Base-by-base conservation (phyloP, 1,140 invertebrate genomes). In the Aphis craccivora region DNA sequence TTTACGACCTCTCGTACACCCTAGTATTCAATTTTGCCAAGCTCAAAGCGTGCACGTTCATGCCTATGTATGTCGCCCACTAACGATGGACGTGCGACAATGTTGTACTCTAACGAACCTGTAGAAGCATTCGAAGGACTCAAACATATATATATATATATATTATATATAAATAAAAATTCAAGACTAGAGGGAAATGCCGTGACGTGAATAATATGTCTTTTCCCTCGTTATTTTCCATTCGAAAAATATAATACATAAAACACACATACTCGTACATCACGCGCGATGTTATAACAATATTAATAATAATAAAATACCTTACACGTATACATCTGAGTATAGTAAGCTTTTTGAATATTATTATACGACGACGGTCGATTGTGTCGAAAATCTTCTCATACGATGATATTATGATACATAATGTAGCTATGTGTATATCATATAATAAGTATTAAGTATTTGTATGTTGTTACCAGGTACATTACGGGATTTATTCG, bases 141-240 rank as follows among this genome's bases (percentile, higher is more conserved):
- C 60, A n/a, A 76, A 76, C n/a, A 76, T 76, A 67, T n/a, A 14
- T 14, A 76, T 67, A 67, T 67, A 60, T 7, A 45, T 48, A 55
- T 48, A 35, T 30, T 67, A 60, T 7, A 45, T 48, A 55, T 48
- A 35, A 35, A 55, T 25, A 89, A 53, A 89, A 53, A 89, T 53
- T n/a, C 43, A 14, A 30, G 43, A 87, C 45, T 48, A 51, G 53
- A 90, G 88, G 51, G 37, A 90, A 90, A 55, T 40, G 40, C 88
- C 51, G 55, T 51, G 48, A 89, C 87, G 35, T 55, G n/a, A 51
- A 25, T 55, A n/a, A 37, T 25, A 35, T 53, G 76, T 83, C 48
- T 35, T 76, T 83, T 51, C 18, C 67, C 90, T 92, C 91, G 91
- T 92, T 92, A 92, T 92, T 92, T 92, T 92, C 76, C 91, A 45